These are phyloP conservation scores for Stomorhina lunata DNA, from an alignment of 2,888 invertebrate species.

Conservation along the genomic window DNA sequence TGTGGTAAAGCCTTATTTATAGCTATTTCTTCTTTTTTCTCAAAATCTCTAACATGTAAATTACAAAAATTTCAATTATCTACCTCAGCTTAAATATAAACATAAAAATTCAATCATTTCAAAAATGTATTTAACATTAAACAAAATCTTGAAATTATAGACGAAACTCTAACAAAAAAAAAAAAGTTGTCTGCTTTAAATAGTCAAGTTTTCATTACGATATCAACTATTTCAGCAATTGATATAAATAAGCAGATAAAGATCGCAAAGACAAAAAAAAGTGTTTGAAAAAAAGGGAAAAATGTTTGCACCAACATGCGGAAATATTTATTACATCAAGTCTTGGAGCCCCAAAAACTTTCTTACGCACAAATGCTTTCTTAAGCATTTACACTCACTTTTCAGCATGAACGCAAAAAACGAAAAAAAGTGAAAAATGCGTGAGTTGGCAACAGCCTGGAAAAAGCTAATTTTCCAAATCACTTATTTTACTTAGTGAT, in stretches of 20 bases:
- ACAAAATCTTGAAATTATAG: slow-evolving; percentile 25
- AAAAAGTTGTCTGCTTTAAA: slow-evolving; percentile 31
- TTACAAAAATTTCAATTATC: slow-evolving; percentile 14
- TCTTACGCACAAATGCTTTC: slow-evolving; percentile 2
- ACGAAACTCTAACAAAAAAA: not conserved
- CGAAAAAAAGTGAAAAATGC: slow-evolving; percentile 40
- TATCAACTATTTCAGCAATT: slow-evolving; percentile 23
- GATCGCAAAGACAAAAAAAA: slow-evolving; percentile 18
- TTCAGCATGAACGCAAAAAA: not conserved
- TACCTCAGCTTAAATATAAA: slow-evolving; percentile 7
- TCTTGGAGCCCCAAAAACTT: slow-evolving; percentile 28
- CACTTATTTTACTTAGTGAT: too few relatives aligned
- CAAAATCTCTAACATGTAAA: slow-evolving; percentile 6
- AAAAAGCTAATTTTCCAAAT: too few relatives aligned
- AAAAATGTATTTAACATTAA: slow-evolving; percentile 16
- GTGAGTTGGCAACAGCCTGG: slow-evolving; percentile 33
- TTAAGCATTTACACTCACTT: slow-evolving; percentile 31
- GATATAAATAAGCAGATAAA: slow-evolving; percentile 11
- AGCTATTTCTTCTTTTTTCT: too few relatives aligned
- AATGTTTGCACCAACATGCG: slow-evolving; percentile 60
- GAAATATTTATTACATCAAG: slow-evolving; percentile 58
- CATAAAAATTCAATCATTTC: slow-evolving; percentile 35
- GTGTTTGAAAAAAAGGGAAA: slow-evolving; percentile 52
- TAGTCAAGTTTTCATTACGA: slow-evolving; percentile 4
- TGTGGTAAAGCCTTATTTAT: too few relatives aligned